Evolutionary conservation across 1,140 invertebrate species (phyloP).

Genomic region (Octopus sinensis): DNA sequence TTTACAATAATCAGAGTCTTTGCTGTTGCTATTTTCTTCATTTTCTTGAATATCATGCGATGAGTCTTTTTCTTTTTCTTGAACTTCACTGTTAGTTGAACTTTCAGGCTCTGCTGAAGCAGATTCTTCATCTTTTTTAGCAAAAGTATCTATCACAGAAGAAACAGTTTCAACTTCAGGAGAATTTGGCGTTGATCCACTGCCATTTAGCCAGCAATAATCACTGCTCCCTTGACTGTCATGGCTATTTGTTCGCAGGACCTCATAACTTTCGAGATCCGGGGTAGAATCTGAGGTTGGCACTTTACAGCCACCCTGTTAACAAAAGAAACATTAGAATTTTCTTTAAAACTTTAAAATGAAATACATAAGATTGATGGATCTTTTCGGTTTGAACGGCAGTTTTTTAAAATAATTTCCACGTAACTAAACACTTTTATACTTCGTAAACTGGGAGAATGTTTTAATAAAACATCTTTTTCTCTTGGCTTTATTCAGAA

Average conservation of each 20-base stretch:
- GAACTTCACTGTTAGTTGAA: background rate
- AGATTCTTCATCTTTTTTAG: background rate
- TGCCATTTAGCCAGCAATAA: constrained; percentile 3
- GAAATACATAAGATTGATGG: background rate
- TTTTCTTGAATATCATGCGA: background rate
- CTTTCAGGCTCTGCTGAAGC: background rate
- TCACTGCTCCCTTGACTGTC: constrained; percentile 13
- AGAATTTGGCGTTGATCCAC: constrained; percentile 10
- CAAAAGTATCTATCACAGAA: background rate
- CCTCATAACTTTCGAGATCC: constrained; percentile 51
- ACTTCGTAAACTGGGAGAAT: too few species aligned
- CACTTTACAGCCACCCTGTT: background rate
- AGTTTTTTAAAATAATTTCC: too few species aligned
- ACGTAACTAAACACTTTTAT: too few species aligned
- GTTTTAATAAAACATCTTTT: too few species aligned
- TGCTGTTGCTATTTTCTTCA: background rate
- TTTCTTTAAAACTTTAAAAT: background rate
- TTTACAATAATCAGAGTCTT: background rate
- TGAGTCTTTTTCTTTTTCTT: background rate
- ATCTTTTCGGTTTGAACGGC: background rate
- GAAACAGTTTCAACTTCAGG: background rate
- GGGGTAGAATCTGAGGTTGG: constrained; percentile 37
- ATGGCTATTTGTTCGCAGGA: constrained; percentile 38
- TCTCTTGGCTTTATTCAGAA: too few species aligned
- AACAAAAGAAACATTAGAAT: background rate